Conservation (phyloP, 64 coral and sea anemone species). For the Trachythela sp. region DNA sequence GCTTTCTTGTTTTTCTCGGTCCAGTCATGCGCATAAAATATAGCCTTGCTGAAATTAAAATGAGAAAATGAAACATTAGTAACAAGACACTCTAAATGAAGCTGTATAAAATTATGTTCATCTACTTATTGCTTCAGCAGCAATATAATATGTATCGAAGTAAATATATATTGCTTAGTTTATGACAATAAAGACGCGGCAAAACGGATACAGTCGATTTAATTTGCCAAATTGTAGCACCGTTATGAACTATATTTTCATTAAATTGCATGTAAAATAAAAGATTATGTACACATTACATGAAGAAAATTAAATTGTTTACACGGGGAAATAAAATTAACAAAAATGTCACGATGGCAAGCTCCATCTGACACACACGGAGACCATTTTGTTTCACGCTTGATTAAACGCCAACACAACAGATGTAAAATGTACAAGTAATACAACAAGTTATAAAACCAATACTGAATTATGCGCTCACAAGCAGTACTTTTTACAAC, state of each 20-base stretch:
- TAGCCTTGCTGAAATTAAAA: too few relatives aligned
- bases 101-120: not conserved
- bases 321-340: not conserved
- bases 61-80: too few relatives aligned
- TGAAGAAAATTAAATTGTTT: conserved; percentile 10
- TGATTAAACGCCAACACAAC: not conserved
- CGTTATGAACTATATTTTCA: conserved; percentile 19
- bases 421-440: not conserved
- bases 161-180: conserved; percentile 13
- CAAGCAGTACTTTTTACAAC: not conserved
- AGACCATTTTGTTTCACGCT: not conserved
- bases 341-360: not conserved
- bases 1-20: too few relatives aligned
- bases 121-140: not conserved
- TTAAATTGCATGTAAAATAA: not conserved
- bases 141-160: not conserved
- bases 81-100: too few relatives aligned
- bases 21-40: too few relatives aligned
- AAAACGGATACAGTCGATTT: not conserved
- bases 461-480: not conserved
- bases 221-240: not conserved
- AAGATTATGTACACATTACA: conserved; percentile 8
- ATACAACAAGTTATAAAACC: not conserved
- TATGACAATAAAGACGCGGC: not conserved
- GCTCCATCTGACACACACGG: conserved; percentile 3